A percentile compares a stretch with the other conserved stretches of the same genome.
Evolutionary conservation across 2,797 vertebrate species (phyloP).

Genomic region (Ceyx erithaca): DNA sequence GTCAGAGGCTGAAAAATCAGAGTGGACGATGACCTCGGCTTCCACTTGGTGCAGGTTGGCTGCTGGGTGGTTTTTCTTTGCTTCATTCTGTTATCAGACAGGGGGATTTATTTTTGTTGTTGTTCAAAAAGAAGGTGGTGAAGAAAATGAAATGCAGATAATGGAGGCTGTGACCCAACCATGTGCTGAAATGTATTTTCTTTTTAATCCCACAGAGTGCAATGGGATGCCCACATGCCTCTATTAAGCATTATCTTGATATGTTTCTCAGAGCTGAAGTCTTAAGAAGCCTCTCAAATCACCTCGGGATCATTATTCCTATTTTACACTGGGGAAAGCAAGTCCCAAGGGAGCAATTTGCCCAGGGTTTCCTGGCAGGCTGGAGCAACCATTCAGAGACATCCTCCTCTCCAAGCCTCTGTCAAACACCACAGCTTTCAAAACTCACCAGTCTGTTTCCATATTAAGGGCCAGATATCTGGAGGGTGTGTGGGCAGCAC

Average conservation of each 20-base stretch:
- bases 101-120: neutral
- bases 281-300: constrained; percentile 20
- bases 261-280: neutral
- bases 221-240: neutral
- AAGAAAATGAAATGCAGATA: neutral
- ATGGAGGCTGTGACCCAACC: neutral
- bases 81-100: constrained; percentile 77
- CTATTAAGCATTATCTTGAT: neutral
- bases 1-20: constrained; percentile 86
- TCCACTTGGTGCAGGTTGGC: constrained; percentile 88
- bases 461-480: neutral
- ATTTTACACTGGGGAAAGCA: neutral
- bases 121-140: neutral
- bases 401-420: neutral
- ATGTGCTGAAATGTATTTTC: neutral
- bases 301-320: neutral
- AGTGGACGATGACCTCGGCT: constrained; percentile 96
- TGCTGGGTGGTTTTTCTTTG: constrained; percentile 75
- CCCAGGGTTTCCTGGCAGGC: neutral
- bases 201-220: constrained; percentile 6
- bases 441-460: neutral
- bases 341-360: neutral
- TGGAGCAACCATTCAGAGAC: neutral
- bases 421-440: neutral
- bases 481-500: neutral